Evolutionary conservation across 2,113 vertebrate genomes (phyloP), one percentile per base, ranked within the genome.

Genomic region (Python bivittatus): DNA sequence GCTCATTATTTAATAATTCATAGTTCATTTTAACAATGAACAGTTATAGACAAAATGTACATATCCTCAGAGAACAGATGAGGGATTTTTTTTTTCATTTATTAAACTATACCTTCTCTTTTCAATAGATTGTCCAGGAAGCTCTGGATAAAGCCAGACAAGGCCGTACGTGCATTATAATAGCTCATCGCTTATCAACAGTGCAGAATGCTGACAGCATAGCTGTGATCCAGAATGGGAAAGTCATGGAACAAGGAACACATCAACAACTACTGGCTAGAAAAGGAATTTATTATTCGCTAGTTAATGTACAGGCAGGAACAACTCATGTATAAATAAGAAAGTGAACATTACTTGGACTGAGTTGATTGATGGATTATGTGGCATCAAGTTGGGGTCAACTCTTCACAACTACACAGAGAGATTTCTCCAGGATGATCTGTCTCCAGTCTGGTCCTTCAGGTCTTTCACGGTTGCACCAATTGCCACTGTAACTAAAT

Each of bases 161-260:
- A 95, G 99, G 99, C 33, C 98, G 98, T 48, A 99, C 99, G 0
- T 99, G 99, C 95, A 98, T 99, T 0, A 92, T 99, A 38, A 98
- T 99, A 25, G 98, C 99, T 42, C 99, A 99, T 89, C 98, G 98
- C 61, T 97, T 99, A 90, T 99, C 99, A 96, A 99, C 99, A 93
- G 98, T 99, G 95, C 98, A 99, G 94, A 99, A 98, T 0, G 99
- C 99, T 0, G 98, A 99, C 96, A 95, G 97, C 42, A 99, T 99
- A 0, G 98, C 97, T 0, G 98, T 99, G 90, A 89, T 99, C 88
- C 97, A 99, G 94, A 98, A 98, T 0, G 99, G 99, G 27, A 97
- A 94, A 56, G 95, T 99, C 4, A 86, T 97, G 48, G 99, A 99
- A 92, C 97, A 97, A 27, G 99, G 99, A 84, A 99, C 98, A 0